Evolutionary conservation across 2,113 vertebrate genomes (phyloP).

Genomic region (Myrmecobius fasciatus): DNA sequence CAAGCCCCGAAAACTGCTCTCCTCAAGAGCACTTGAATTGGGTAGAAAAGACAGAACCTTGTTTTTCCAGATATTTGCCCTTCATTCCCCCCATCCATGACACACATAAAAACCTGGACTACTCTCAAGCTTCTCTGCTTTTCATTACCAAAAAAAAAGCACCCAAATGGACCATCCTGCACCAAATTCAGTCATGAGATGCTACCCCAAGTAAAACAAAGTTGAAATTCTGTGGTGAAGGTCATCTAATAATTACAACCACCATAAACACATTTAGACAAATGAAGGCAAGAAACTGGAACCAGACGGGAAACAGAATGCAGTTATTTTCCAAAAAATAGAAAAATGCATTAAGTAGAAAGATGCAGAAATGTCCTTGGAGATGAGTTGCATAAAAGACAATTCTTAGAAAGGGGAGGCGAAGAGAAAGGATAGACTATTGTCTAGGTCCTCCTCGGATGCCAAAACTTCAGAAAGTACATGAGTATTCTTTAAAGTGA

Average conservation of each 20-base stretch:
- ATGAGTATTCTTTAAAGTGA: background rate
- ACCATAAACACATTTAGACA: background rate
- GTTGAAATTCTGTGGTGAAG: background rate
- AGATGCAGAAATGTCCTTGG: background rate
- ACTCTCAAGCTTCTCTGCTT: background rate
- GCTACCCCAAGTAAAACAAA: background rate
- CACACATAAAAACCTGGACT: background rate
- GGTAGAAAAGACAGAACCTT: background rate
- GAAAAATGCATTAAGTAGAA: background rate
- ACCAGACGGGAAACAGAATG: background rate
- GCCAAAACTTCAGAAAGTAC: background rate
- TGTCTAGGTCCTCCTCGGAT: background rate
- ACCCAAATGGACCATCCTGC: background rate
- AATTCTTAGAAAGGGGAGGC: conserved; percentile 14
- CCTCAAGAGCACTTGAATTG: background rate
- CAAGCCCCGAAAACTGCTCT: background rate
- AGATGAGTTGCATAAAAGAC: conserved; percentile 16
- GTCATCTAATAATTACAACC: background rate
- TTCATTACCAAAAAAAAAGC: background rate
- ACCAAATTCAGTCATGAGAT: background rate
- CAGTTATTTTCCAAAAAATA: background rate
- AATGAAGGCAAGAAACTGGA: background rate
- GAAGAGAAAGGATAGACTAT: background rate
- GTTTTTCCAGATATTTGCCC: background rate
- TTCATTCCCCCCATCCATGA: background rate